Evolutionary conservation across 2,888 invertebrate species (phyloP), one percentile per base, ranked within the genome.

Genomic region (Lasioglossum villosulum): DNA sequence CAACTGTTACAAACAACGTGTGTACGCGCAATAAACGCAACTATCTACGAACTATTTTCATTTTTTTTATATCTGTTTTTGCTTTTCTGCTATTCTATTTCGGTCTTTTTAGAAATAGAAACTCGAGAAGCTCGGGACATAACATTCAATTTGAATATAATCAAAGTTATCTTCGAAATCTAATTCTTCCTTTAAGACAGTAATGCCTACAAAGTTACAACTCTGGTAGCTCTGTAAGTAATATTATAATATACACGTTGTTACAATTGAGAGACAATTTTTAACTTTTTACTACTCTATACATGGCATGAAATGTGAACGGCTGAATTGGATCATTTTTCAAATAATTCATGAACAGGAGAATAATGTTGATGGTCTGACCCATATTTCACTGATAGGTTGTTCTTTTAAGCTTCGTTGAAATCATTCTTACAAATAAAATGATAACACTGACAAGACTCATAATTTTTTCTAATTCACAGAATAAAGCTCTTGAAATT

Each of bases 61-160:
- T 34, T 73, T 80, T 56, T 85, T 68, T 23, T 34, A 16, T 70
- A 78, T 48, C 66, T 63, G 79, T 48, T 75, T 66, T 68, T 75
- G 63, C 74, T n/a, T 79, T 84, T 81, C 19, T 68, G 19, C 37
- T 68, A 68, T 34, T 37, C 23, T 68, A 68, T 68, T 37, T 37
- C 23, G 16, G 19, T 23, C 23, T 83, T n/a, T 48, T 83, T 75
- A 86, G 80, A 87, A 88, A 92, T 88, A 89, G 89, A 87, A 86
- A 86, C 68, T 75, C 83, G 80, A 68, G 63, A 78, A 80, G 68
- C 52, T 83, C 73, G 82, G 71, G 70, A 78, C 74, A 70, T 83
- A 87, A 73, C 68, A 48, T 37, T 68, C 48, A 68, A 73, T 79
- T 70, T 74, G 30, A 71, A 77, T 72, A 48, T 68, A 27, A 68